Conservation (phyloP, 53 echinoderm and acorn worm species). For the Temnopleurus reevesii region DNA sequence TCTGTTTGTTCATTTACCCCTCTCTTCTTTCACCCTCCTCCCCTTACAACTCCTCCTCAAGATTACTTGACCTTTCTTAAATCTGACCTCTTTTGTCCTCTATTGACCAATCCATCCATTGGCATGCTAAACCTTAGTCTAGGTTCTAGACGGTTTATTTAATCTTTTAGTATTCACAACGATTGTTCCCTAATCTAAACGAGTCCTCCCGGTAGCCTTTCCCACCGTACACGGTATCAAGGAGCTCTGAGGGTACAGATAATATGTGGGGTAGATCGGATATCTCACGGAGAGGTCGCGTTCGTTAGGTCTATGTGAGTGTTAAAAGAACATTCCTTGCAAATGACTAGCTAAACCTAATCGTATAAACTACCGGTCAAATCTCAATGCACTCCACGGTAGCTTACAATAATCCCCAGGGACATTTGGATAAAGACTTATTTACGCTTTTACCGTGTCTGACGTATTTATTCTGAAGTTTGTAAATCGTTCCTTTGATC, state of each 20-base stretch:
- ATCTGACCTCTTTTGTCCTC: background rate
- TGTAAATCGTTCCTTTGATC: constrained; percentile 9
- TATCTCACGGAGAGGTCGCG: too few species aligned
- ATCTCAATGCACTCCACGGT: background rate
- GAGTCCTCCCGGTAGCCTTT: too few species aligned
- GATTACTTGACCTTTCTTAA: background rate
- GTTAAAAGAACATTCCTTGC: too few species aligned
- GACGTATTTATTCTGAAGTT: background rate
- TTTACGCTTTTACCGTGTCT: background rate
- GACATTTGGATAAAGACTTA: background rate
- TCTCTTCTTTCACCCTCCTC: background rate
- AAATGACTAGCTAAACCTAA: too few species aligned
- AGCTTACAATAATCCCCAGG: background rate
- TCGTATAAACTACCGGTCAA: too few species aligned
- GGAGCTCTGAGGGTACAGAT: too few species aligned
- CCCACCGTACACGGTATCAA: too few species aligned
- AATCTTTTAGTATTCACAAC: too few species aligned
- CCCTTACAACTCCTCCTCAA: background rate
- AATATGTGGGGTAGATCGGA: too few species aligned
- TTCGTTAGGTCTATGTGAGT: too few species aligned
- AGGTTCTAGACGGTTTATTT: too few species aligned
- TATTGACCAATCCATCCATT: background rate
- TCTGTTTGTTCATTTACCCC: background rate
- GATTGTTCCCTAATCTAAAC: too few species aligned
- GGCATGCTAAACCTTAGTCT: background rate